Percentiles rank a stretch among this genome's conserved stretches.
These are phyloP conservation scores for Volucella inanis DNA, from an alignment of 2,888 invertebrate genomes.

Conservation along the genomic window DNA sequence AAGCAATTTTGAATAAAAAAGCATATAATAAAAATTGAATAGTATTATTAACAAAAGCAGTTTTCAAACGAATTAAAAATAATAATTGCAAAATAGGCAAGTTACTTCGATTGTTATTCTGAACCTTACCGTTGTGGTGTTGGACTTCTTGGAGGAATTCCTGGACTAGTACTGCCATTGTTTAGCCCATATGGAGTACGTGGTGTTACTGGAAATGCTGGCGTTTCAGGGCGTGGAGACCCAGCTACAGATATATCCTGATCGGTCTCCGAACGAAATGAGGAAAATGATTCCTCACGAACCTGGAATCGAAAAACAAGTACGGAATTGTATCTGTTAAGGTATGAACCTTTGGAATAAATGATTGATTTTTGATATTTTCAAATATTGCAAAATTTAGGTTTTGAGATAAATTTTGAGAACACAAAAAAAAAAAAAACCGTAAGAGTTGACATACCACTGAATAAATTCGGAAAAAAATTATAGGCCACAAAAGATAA, in stretches of 20 bases:
- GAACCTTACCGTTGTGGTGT: conserved; percentile 85
- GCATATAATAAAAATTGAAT: conserved; percentile 38
- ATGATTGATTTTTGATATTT: not conserved
- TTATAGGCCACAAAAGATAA: conserved; percentile 25
- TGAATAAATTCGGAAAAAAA: conserved; percentile 25
- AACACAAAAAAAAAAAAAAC: not conserved
- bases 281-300: conserved; percentile 87
- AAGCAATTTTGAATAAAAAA: conserved; percentile 54
- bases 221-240: conserved; percentile 91
- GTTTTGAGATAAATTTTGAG: conserved; percentile 52
- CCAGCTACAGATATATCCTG: conserved; percentile 85
- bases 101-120: not conserved
- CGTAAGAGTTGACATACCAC: conserved; percentile 28
- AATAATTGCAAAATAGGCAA: conserved; percentile 76
- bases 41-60: conserved; percentile 70
- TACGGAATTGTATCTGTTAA: no score
- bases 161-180: conserved; percentile 89
- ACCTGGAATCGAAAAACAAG: conserved; percentile 80
- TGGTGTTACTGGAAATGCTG: conserved; percentile 96
- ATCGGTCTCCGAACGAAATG: conserved; percentile 86
- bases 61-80: conserved; percentile 80
- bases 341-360: no score
- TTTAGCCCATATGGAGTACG: conserved; percentile 89
- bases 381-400: conserved; percentile 11
- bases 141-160: conserved; percentile 92